A percentile compares a stretch with the other conserved stretches of the same genome.
Evolutionary conservation across 2,797 vertebrate species (phyloP).

Genomic region (Scarus forsteni): DNA sequence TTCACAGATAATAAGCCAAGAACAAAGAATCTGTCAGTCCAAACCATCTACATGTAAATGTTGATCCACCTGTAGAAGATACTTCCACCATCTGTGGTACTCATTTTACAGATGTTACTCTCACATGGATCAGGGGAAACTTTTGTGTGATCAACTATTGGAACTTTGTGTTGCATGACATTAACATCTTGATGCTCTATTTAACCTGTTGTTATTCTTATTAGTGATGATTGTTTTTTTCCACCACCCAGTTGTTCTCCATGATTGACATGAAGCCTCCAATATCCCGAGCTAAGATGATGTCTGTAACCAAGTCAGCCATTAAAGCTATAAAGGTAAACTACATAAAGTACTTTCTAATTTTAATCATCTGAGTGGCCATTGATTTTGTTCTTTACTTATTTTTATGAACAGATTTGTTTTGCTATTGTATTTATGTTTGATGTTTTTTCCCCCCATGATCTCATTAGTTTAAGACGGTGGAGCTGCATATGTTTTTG

Average conservation of each 20-base stretch:
- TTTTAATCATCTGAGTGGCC: background rate
- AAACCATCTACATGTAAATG: no score
- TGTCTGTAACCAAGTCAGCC: constrained; percentile 98
- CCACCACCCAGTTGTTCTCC: constrained; percentile 89
- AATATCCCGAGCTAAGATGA: constrained; percentile 99
- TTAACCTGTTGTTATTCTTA: background rate
- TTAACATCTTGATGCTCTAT: background rate
- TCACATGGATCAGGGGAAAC: background rate
- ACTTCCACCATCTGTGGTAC: no score
- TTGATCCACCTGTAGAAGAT: no score
- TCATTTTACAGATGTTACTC: no score
- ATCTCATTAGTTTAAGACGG: no score
- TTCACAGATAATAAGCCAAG: no score
- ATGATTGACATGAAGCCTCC: constrained; percentile 99
- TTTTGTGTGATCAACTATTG: background rate
- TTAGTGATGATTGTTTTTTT: background rate
- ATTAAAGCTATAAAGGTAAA: constrained; percentile 99
- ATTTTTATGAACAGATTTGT: no score
- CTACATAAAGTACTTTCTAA: background rate
- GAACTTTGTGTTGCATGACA: background rate
- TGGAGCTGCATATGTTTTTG: no score
- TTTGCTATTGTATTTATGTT: no score
- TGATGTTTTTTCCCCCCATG: no score
- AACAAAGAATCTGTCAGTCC: no score
- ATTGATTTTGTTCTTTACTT: no score